Evolutionary conservation across 2,888 invertebrate species (phyloP), one percentile per base, ranked within the genome.

Genomic region (Unio pictorum): DNA sequence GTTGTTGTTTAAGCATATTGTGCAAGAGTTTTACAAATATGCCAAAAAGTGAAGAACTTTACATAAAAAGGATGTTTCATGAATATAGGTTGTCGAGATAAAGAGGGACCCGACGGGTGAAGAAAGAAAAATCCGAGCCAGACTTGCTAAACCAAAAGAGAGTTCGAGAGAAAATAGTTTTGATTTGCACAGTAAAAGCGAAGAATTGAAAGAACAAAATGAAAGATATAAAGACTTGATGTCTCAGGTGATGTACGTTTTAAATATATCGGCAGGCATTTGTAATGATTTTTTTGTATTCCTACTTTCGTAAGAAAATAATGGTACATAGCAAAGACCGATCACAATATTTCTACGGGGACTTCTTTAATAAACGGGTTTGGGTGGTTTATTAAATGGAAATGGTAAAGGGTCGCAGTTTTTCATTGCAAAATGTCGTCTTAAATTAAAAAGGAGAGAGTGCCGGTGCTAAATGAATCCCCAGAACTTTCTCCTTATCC

Each of bases 121-220:
- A 7, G 95, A 96, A 85, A 94, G 95, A 87, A 92, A 96, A 69
- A 94, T 96, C 73, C 92, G 97, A 59, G 95, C 97, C 2, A 97
- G 97, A 0, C 91, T 97, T 65, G 93, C 95, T 73, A 96, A 96
- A 1, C 65, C 80, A 15, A 82, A 84, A 56, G 74, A 75, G 58
- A 76, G 70, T 45, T 79, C 81, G n/a, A 68, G 70, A 34, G 75
- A 78, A 18, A 78, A 80, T 95, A 95, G 63, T 95, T 96, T 89
- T 91, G 96, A 73, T 95, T 96, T 88, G 93, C 95, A 73, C 34
- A 71, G 68, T 74, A 93, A 95, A 72, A 91, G 97, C 86, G 94
- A 95, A 86, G 95, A 96, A 87, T 94, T 96, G 26, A 93, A 95
- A 80, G 93, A 94, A 79, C 94, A 94, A 85, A 97, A 97, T 91